A percentile compares a stretch with the other conserved stretches of the same genome.
Evolutionary conservation across 2,888 invertebrate species (phyloP).

Genomic region (Caenorhabditis macrosperma): DNA sequence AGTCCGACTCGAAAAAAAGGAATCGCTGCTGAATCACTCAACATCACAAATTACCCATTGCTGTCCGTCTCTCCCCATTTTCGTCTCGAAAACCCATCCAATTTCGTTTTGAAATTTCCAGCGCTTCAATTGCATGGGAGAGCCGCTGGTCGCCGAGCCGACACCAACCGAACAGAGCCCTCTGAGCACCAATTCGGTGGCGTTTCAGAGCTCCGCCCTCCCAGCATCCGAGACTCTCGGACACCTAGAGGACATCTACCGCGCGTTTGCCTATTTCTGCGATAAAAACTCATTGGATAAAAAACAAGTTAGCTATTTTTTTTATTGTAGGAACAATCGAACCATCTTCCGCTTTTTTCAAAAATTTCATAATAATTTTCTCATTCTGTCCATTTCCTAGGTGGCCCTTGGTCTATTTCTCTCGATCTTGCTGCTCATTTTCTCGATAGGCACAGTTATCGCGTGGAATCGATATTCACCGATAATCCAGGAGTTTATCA

Average conservation of each 20-base stretch:
- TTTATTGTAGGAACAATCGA: too few relatives aligned
- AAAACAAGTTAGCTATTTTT: constrained; percentile 53
- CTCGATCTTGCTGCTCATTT: constrained; percentile 44
- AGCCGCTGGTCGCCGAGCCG: constrained; percentile 28
- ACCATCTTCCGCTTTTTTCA: too few relatives aligned
- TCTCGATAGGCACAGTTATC: constrained; percentile 44
- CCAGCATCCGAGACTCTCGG: neutral
- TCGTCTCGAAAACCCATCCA: neutral
- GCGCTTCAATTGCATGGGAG: constrained; percentile 35
- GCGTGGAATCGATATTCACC: constrained; percentile 66
- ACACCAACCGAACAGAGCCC: constrained; percentile 30
- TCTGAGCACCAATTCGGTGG: constrained; percentile 43
- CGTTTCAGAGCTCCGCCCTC: constrained; percentile 12
- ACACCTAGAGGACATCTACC: constrained; percentile 13
- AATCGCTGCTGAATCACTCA: too few relatives aligned
- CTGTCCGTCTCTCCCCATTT: too few relatives aligned
- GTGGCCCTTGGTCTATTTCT: constrained; percentile 60
- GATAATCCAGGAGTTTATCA: constrained; percentile 60
- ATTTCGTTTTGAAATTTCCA: constrained; percentile 1
- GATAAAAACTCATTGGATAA: constrained; percentile 59
- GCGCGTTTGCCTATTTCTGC: constrained; percentile 46
- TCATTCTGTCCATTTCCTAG: constrained; percentile 46
- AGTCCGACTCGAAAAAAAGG: too few relatives aligned
- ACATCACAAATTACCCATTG: too few relatives aligned
- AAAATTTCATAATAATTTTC: neutral